These are phyloP conservation scores for Adelges cooleyi DNA, from an alignment of 1,140 invertebrate genomes.

Conservation along the genomic window DNA sequence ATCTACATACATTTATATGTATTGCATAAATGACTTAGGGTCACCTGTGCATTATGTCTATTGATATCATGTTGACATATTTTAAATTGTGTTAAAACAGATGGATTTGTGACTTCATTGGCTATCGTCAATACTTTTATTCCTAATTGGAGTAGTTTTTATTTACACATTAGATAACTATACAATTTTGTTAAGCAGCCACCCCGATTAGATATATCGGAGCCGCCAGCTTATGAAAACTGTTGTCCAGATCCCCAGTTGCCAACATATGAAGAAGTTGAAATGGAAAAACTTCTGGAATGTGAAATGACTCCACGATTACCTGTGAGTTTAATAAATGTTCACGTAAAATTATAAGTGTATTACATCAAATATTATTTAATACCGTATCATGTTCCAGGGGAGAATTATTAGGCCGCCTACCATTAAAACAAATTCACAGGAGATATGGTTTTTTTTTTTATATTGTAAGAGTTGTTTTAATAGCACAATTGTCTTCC, in stretches of 20 bases:
- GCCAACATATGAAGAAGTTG: constrained; percentile 83
- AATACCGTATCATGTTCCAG: not conserved
- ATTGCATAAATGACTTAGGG: no score
- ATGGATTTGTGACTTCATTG: no score
- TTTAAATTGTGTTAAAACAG: no score
- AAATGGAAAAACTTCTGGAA: constrained; percentile 68
- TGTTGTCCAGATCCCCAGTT: constrained; percentile 45
- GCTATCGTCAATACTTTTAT: not conserved
- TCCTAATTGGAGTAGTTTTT: not conserved
- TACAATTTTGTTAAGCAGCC: constrained; percentile 50
- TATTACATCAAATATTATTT: not conserved
- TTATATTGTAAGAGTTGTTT: no score
- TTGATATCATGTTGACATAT: no score
- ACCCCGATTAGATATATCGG: constrained; percentile 66
- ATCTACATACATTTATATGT: no score
- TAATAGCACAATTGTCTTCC: no score
- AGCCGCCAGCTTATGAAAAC: constrained; percentile 73
- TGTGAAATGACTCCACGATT: constrained; percentile 40
- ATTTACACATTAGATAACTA: not conserved
- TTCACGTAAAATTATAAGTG: no score
- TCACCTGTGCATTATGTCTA: not conserved
- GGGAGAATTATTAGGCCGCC: constrained; percentile 10
- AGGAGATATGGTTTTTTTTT: not conserved
- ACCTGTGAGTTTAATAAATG: constrained; percentile 17
- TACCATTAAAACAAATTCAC: not conserved